Percentiles rank a stretch among this genome's conserved stretches.
phyloP scores from a whole-genome alignment of 2,797 vertebrate species.

The Argyrosomus regius region DNA sequence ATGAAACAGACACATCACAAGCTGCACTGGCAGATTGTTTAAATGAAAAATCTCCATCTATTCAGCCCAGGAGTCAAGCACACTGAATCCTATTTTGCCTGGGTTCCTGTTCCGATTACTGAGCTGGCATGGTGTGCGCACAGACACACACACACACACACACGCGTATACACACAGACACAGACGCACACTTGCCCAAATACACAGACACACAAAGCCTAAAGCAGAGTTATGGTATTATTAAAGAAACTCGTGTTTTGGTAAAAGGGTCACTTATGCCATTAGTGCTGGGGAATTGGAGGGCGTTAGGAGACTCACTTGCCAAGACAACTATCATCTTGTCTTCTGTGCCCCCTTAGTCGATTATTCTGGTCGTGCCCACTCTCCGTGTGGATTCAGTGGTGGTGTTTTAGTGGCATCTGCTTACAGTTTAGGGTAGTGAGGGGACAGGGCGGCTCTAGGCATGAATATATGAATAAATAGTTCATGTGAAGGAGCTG shows the following conservation, averaged over 20 bases:
- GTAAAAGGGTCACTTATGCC: conserved; percentile 69
- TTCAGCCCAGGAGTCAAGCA: conserved; percentile 68
- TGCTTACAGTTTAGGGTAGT: conserved; percentile 71
- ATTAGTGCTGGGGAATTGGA: conserved; percentile 58
- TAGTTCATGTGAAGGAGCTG: conserved; percentile 48
- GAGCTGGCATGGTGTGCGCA: conserved; percentile 44
- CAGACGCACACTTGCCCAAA: neutral
- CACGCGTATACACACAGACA: conserved; percentile 1
- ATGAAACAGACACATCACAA: conserved; percentile 65
- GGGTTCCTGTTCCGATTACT: conserved; percentile 71
- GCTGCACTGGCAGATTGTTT: conserved; percentile 71
- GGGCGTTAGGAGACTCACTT: conserved; percentile 58
- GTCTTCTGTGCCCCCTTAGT: conserved; percentile 55
- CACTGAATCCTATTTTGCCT: conserved; percentile 71
- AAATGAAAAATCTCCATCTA: conserved; percentile 75
- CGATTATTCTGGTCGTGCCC: conserved; percentile 45
- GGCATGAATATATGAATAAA: conserved; percentile 79
- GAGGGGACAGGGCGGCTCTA: conserved; percentile 60
- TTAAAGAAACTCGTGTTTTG: conserved; percentile 56
- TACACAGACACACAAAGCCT: conserved; percentile 40
- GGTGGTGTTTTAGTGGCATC: conserved; percentile 74
- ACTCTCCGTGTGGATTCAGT: conserved; percentile 50
- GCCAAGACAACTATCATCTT: conserved; percentile 69
- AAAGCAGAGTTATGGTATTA: conserved; percentile 64
- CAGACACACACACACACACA: conserved; percentile 23